phyloP scores from a whole-genome alignment of 2,113 vertebrate genomes.

The Chaetodon trifascialis region DNA sequence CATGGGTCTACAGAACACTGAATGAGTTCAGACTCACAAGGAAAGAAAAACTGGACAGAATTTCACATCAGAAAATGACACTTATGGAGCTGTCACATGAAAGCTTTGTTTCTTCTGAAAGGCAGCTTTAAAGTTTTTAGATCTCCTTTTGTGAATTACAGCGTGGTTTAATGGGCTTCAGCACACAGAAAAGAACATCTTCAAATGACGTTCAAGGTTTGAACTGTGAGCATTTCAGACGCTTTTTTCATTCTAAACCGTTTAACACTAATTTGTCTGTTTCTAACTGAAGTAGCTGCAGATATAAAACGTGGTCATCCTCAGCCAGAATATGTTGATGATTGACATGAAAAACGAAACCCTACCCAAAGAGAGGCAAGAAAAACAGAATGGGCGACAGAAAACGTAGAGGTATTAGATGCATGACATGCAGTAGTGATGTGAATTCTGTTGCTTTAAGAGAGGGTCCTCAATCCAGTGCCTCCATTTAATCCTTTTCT shows the following conservation, averaged over 20 bases:
- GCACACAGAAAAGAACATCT: constrained; percentile 21
- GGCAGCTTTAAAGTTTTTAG: background rate
- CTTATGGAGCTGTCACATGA: background rate
- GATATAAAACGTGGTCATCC: constrained; percentile 30
- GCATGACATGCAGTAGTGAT: constrained; percentile 72
- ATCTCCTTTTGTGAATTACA: constrained; percentile 5
- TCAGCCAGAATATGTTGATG: constrained; percentile 18
- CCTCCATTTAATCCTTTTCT: constrained; percentile 18
- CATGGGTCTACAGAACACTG: constrained; percentile 15
- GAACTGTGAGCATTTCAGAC: constrained; percentile 2
- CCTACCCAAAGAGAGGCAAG: constrained; percentile 14
- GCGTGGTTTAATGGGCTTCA: constrained; percentile 11
- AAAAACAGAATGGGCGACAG: background rate
- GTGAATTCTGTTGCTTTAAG: constrained; percentile 37
- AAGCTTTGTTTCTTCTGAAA: constrained; percentile 37
- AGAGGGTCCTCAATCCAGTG: constrained; percentile 15
- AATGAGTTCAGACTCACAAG: constrained; percentile 1
- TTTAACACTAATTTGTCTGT: background rate
- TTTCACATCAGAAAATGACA: constrained; percentile 6
- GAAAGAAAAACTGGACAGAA: background rate
- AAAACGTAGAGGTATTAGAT: constrained; percentile 58
- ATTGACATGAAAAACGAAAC: constrained; percentile 41
- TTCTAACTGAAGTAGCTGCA: constrained; percentile 17
- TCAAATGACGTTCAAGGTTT: constrained; percentile 18
- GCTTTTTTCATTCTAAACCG: background rate